Evolutionary conservation across 2,113 vertebrate species (phyloP).

Genomic region (Epinephelus fuscoguttatus): DNA sequence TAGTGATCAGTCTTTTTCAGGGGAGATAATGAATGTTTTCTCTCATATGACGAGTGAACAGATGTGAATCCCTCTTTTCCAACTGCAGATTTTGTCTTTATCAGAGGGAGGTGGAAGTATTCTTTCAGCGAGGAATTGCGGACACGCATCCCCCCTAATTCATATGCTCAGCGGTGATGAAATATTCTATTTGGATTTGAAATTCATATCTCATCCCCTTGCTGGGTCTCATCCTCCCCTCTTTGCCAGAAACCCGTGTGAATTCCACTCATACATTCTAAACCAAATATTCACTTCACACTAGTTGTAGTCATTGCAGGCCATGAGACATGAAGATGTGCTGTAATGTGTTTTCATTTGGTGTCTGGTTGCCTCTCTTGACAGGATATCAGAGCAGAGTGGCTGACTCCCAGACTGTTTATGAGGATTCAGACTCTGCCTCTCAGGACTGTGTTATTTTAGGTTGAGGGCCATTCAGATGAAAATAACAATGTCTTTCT

Average conservation of each 20-base stretch:
- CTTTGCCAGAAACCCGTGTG: constrained; percentile 26
- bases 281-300: constrained; percentile 54
- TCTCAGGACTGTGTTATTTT: constrained; percentile 58
- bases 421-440: constrained; percentile 48
- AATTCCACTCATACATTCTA: constrained; percentile 60
- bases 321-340: constrained; percentile 64
- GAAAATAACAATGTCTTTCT: constrained; percentile 48
- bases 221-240: constrained; percentile 39
- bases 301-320: constrained; percentile 46
- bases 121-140: constrained; percentile 43
- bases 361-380: constrained; percentile 45
- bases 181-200: constrained; percentile 72
- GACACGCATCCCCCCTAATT: constrained; percentile 59
- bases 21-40: constrained; percentile 36
- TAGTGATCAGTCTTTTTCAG: constrained; percentile 29
- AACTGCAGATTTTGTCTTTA: constrained; percentile 42
- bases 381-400: constrained; percentile 64
- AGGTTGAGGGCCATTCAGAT: constrained; percentile 48
- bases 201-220: constrained; percentile 68
- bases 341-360: constrained; percentile 72
- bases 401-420: constrained; percentile 59
- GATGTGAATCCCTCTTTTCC: constrained; percentile 11
- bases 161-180: constrained; percentile 69
- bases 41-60: constrained; percentile 12
- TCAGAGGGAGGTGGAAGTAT: constrained; percentile 55